Percentiles rank a stretch among this genome's conserved stretches.
Conservation (phyloP, 2,888 invertebrate species). For the Epistrophe grossulariae region DNA sequence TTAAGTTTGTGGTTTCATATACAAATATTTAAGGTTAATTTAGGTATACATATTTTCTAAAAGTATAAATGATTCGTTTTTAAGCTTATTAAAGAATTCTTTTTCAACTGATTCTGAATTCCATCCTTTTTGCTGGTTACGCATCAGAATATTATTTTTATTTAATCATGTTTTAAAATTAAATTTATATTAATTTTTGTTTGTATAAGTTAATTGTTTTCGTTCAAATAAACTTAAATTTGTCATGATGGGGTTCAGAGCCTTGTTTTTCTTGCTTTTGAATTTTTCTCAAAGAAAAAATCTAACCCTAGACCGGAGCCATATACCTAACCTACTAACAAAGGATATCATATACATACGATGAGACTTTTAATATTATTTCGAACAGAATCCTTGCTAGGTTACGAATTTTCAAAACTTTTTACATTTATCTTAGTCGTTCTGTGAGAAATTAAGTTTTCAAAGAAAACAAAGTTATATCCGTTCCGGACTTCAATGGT, state of each 20-base stretch:
- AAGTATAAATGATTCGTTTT: neutral
- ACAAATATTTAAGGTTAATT: neutral
- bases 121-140: neutral
- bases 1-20: neutral
- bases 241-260: neutral
- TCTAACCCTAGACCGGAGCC: neutral
- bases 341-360: neutral
- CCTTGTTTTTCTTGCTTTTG: neutral
- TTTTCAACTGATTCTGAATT: neutral
- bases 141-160: neutral
- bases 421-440: slow-evolving; percentile 38
- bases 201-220: neutral
- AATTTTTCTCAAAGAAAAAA: neutral
- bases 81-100: neutral
- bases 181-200: slow-evolving; percentile 4
- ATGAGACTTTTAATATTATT: slow-evolving; percentile 23
- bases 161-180: neutral
- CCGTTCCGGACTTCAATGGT: neutral
- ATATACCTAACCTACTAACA: neutral
- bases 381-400: neutral
- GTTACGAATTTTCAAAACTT: slow-evolving; percentile 33
- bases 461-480: slow-evolving; percentile 35
- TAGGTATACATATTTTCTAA: neutral
- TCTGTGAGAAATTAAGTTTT: slow-evolving; percentile 27
- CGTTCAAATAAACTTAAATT: slow-evolving; percentile 8